Evolutionary conservation across 2,113 vertebrate species (phyloP), one percentile per base, ranked within the genome.

Genomic region (Poeciliopsis occidentalis): DNA sequence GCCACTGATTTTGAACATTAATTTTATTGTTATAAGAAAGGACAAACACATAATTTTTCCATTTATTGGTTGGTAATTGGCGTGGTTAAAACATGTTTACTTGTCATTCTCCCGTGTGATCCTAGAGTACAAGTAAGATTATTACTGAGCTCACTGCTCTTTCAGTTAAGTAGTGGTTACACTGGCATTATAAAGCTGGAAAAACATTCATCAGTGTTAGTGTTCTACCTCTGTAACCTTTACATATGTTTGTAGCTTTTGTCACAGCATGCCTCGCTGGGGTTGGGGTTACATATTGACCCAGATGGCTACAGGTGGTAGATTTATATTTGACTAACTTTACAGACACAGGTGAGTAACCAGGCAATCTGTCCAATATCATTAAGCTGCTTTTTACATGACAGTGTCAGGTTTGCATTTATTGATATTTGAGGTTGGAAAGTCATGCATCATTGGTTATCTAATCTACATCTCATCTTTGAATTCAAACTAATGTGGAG

Each of bases 271-370:
- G 37, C 69, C 77, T 62, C 70, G 66, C 60, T 69, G 67, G 68
- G 63, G 0, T 27, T 61, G n/a, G 60, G 29, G 34, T 34, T n/a
- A 0, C 57, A 44, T 71, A 89, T 91, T 71, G 89, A 90, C 73
- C 68, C 30, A 31, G 22, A 41, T 72, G 68, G 34, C 90, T 60
- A 31, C 85, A 88, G 90, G 91, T 82, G 89, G 89, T 80, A 26
- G 62, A 91, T 87, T 85, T 80, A 89, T 80, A 93, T 91, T 62
- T 84, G 91, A 93, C 86, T 84, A 80, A 83, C 75, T 74, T 88
- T 85, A 80, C 76, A 78, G 74, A 67, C 64, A 47, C 69, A 84
- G 82, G 62, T 64, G 84, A 84, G 81, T 81, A 81, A 76, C 75
- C 30, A 41, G 74, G 69, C 64, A 67, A 51, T n/a, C 88, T 93